Base-by-base conservation (phyloP, 2,797 vertebrate genomes). In the Semotilus atromaculatus region DNA sequence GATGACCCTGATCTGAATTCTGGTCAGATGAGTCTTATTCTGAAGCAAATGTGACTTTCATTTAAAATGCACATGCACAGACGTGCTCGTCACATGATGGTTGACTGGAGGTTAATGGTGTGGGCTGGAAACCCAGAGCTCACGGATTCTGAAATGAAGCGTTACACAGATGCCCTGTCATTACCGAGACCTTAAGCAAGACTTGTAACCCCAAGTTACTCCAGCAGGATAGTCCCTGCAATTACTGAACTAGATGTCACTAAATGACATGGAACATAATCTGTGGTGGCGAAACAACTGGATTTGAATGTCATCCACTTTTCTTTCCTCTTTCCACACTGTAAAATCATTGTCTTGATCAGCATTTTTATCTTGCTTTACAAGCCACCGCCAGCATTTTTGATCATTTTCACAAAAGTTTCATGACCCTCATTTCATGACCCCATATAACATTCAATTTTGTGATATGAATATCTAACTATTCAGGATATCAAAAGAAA, bases 21-120 rank as follows among this genome's bases (percentile, higher is more conserved):
- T 29, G n/a, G 75, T 86, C 85, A 86, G 81, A 86, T 83, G 85
- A 86, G 80, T 45, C 82, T 85, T 31, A 64, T 86, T 89, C 74
- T 31, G 70, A 36, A 62, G 90, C 81, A 91, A 91, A 93, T 90
- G 87, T 89, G 93, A 92, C 85, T 92, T 91, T 88, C 87, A 89
- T 93, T 90, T 62, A 51, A 62, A 55, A 53, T 29, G 38, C n/a
- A 75, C 55, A 73, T 58, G 77, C 58, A 62, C 74, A 84, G 31
- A 76, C 29, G 6, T 18, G 18, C 76, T 45, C 45, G 73, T 87
- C 83, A 86, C 78, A 88, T 82, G 81, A 82, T 34, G 64, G 48
- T 4, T 83, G 72, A 76, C 62, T n/a, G 19, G 18, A 55, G 62
- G 62, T 75, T 67, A 74, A 45, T 75, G 81, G 51, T 83, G 29